Base-by-base conservation (phyloP, 2,888 invertebrate genomes). In the Drosophila stalkeri region DNA sequence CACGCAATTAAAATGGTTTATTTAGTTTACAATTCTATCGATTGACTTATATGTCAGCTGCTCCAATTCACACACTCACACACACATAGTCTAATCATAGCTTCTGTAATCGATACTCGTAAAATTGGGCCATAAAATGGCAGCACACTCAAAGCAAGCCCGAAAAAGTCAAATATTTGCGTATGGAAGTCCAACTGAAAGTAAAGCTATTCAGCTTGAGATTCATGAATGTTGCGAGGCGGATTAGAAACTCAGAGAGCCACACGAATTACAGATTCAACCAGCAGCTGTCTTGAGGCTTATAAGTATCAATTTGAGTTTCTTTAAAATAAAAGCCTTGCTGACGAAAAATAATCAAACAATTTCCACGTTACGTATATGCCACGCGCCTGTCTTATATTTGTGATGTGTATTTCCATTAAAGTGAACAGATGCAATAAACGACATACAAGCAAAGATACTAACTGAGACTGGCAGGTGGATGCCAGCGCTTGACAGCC, bases 101-200 rank as follows among this genome's bases (percentile, higher is more conserved):
- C 12, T 9, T 20, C 56, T 61, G 61, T 54, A 89, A 84, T 76
- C 88, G 74, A 87, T 89, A 80, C 64, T 64, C 77, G 77, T 77
- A 73, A 86, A 86, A 87, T 72, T 67, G 56, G 68, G 72, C 55
- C 57, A 60, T 76, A 69, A 75, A 86, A 79, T 64, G 68, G 69
- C 75, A 72, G 39, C 64, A 69, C 55, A 57, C 64, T 74, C 63
- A 62, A 44, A 76, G 59, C 41, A 44, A 76, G 61, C 33, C 37
- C 20, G 37, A 33, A 18, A 59, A 23, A 41, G 35, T 20, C 12
- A 31, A 20, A 14, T 23, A 33, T 39, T 47, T 52, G 44, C 31
- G 51, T 31, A 37, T 11, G 39, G 6, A 37, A 14, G 1, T 39
- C 7, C 16, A 39, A 39, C 5, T 14, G 33, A 18, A 3, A 12